phyloP scores from a whole-genome alignment of 2,113 vertebrate genomes.

The Sinocyclocheilus anophthalmus region DNA sequence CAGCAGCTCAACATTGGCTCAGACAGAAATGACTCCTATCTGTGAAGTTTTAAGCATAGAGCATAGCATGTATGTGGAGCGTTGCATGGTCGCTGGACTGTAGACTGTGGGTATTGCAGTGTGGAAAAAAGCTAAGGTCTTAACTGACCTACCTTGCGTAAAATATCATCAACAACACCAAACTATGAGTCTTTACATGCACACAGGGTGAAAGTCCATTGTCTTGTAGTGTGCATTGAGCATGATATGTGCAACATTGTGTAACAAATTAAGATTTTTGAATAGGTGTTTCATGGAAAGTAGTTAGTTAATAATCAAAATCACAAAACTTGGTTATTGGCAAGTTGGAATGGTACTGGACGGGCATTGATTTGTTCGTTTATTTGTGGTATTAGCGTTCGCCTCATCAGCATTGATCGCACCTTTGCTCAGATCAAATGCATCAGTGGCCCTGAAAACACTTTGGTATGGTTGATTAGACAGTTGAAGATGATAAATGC shows the following conservation, averaged over 20 bases:
- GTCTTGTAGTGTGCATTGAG: too few species aligned
- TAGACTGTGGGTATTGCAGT: not conserved
- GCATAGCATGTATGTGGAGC: not conserved
- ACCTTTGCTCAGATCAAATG: constrained; percentile 66
- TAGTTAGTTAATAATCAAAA: not conserved
- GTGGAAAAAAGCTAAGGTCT: not conserved
- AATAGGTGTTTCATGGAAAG: not conserved
- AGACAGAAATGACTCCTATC: not conserved
- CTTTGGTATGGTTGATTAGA: constrained; percentile 64
- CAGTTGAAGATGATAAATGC: constrained; percentile 60
- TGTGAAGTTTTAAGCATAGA: not conserved
- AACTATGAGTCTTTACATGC: not conserved
- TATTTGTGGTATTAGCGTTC: constrained; percentile 53
- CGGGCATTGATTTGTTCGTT: constrained; percentile 29
- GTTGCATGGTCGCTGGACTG: not conserved
- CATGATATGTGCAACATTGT: too few species aligned
- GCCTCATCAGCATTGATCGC: constrained; percentile 61
- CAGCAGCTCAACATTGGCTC: not conserved
- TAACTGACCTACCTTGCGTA: not conserved
- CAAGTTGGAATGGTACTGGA: not conserved
- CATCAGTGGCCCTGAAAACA: constrained; percentile 63
- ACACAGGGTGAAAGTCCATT: not conserved
- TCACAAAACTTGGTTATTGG: not conserved
- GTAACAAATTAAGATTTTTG: too few species aligned
- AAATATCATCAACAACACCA: too few species aligned